Evolutionary conservation across 92 coral and sea anemone species (phyloP).

Genomic region (Porites divaricata): DNA sequence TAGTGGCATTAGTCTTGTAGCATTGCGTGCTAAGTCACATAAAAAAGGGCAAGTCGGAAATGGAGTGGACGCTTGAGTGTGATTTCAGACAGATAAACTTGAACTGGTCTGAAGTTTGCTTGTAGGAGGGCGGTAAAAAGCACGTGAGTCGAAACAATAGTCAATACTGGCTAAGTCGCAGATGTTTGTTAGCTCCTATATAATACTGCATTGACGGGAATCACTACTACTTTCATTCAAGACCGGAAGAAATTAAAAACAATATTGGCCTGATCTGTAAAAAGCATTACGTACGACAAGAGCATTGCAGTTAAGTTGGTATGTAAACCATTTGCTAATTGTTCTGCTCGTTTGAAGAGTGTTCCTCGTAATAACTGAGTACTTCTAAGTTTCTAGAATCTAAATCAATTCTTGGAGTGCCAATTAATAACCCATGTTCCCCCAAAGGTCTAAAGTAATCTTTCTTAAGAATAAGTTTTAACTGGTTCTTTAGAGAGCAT

Average conservation of each 20-base stretch:
- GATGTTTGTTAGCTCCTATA: background rate
- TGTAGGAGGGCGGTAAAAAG: background rate
- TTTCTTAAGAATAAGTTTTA: too few relatives aligned
- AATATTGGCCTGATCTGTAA: background rate
- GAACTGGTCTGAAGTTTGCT: background rate
- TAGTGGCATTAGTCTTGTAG: background rate
- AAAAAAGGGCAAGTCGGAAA: background rate
- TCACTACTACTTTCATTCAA: background rate
- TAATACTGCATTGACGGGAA: background rate
- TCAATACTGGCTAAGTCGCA: background rate
- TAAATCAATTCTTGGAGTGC: too few relatives aligned
- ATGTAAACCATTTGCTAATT: too few relatives aligned
- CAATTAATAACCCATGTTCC: too few relatives aligned
- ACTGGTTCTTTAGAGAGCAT: too few relatives aligned
- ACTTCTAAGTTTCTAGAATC: too few relatives aligned
- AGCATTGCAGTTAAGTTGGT: too few relatives aligned
- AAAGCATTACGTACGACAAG: too few relatives aligned
- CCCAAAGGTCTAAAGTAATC: too few relatives aligned
- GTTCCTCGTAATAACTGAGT: too few relatives aligned
- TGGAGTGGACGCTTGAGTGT: background rate
- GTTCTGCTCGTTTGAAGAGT: too few relatives aligned
- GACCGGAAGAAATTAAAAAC: background rate
- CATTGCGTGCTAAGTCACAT: conserved; percentile 14
- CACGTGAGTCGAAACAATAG: background rate
- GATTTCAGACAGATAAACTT: conserved; percentile 18